Base-by-base conservation (phyloP, 2,797 vertebrate genomes). In the Harpagifer antarcticus region DNA sequence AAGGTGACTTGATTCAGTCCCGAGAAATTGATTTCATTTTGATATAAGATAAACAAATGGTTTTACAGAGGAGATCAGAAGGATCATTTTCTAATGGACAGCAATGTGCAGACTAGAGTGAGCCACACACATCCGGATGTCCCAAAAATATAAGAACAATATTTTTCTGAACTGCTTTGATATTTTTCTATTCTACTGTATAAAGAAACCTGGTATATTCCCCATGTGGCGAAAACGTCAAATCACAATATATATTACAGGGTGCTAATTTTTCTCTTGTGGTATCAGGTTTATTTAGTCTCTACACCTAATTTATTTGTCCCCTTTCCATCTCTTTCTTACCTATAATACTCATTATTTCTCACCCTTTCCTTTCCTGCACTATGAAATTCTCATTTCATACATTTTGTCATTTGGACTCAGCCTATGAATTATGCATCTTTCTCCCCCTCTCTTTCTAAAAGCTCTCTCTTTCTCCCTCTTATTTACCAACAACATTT, bases 341-440 rank as follows among this genome's bases (percentile, higher is more conserved):
- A 82, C 80, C 80, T 53, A 81, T 76, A 72, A 47, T 45, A 56
- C 77, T 84, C 80, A 68, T 84, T 72, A 66, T 74, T 68, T 63
- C 70, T 66, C 31, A 3, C 74, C 74, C 61, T 75, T 72, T 72
- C 49, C 61, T 77, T 66, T 76, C 74, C 78, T 78, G 92, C 72
- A 52, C 95, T 96, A 92, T 96, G 96, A 96, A 96, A 96, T 96
- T 96, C 93, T 96, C 95, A 97, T 97, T 97, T 96, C 95, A 94
- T 93, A 95, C 95, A 96, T 92, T 96, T 96, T 96, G 95, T 95
- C 95, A 95, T 94, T 95, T 88, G 94, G 94, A 93, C 91, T 74
- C 55, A 53, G 74, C 76, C 93, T 92, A 96, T 97, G 96, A 97
- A 97, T 97, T 96, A 96, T 97, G 95, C 95, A 97, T 88, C 79